A percentile compares a stretch with the other conserved stretches of the same genome.
Conservation (phyloP, 92 coral and sea anemone species). For the Actinostola sp. region DNA sequence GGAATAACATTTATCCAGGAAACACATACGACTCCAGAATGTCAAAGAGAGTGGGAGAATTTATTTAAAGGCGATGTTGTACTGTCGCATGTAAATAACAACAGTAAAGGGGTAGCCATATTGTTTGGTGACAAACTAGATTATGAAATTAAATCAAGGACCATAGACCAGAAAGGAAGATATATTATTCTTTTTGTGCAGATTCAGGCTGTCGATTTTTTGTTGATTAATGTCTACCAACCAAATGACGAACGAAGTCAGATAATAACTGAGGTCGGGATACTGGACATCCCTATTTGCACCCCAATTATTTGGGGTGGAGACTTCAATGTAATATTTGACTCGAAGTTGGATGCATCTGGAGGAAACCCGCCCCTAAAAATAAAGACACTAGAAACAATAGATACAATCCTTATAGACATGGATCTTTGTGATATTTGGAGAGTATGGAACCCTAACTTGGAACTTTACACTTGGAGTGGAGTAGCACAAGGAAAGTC, state of each 20-base stretch:
- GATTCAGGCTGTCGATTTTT: too few species aligned
- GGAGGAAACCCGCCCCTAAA: slow-evolving; percentile 4
- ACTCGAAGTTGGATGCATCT: neutral
- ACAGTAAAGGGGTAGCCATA: slow-evolving; percentile 11
- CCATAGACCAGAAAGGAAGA: slow-evolving; percentile 8
- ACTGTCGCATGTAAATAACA: neutral
- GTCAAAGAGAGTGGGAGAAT: too few species aligned
- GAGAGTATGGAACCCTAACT: neutral
- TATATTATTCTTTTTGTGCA: too few species aligned
- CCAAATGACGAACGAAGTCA: slow-evolving; percentile 8
- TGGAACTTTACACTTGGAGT: slow-evolving; percentile 7
- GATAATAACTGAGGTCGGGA: neutral
- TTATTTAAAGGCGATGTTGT: too few species aligned
- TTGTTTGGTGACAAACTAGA: slow-evolving; percentile 2
- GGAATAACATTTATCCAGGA: too few species aligned
- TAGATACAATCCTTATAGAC: neutral
- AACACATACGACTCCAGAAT: too few species aligned
- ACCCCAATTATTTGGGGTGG: too few species aligned
- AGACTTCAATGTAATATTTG: too few species aligned
- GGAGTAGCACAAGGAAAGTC: slow-evolving; percentile 15
- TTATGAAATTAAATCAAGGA: neutral
- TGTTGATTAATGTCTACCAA: neutral
- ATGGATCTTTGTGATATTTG: neutral
- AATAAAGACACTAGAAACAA: neutral
- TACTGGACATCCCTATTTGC: neutral